Evolutionary conservation across 2,888 invertebrate species (phyloP), one percentile per base, ranked within the genome.

Genomic region (Ashinkailepas kermadecensis): DNA sequence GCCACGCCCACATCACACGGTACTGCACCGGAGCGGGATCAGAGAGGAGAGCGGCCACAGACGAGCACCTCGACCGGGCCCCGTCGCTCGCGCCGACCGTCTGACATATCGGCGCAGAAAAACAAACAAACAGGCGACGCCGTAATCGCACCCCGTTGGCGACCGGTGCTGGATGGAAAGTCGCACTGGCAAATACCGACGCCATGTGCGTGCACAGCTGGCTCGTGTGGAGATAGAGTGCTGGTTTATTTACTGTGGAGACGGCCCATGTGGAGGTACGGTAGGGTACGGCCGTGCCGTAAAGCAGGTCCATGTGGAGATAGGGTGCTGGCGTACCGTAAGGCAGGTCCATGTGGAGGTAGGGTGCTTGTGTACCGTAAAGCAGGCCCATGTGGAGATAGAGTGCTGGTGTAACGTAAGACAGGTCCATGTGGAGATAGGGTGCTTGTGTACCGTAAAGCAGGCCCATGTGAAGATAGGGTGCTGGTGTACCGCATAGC

Each of bases 141-240:
- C 11, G 67, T 67, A 67, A 67, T 67, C 67, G 67, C 10, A 67
- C 67, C 67, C 67, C 67, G 67, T 67, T 67, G 67, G 67, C 39
- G 39, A 11, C 23, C 23, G 67, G 25, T 23, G n/a, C 25, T 67
- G 67, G 23, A 25, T 23, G 67, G 67, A 23, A 21, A 67, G 12
- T 67, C 67, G 12, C 67, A 67, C 23, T 25, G 23, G 67, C 67
- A 21, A 12, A 11, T 11, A 25, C 13, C 10, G 12, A 21, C 25
- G 11, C 67, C 25, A 11, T 67, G 67, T 12, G 25, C 12, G 25
- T 25, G 64, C 21, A 2, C 18, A n/a, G 18, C 21, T 39, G 39
- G 39, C 4, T 39, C 39, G 39, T 39, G 18, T 21, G 15, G n/a
- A 64, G 64, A 64, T 64, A n/a, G 64, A 64, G 64, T 10, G 64